Base-by-base conservation (phyloP, 2,888 invertebrate genomes). In the Holacanthella duospinosa region DNA sequence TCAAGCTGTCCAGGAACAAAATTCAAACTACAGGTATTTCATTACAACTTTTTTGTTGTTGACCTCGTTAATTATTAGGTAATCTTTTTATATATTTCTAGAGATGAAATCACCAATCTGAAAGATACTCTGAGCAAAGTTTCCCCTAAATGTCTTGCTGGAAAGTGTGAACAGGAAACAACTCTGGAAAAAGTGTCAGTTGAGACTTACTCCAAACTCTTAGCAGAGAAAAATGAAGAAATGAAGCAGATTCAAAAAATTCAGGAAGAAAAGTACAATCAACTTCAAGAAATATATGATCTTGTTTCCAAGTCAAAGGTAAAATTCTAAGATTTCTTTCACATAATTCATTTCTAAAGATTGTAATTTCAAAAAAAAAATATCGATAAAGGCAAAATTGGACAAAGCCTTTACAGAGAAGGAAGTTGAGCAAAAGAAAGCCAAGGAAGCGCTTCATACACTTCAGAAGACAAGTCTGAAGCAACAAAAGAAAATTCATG, bases 1-100 rank as follows among this genome's bases (percentile, higher is more conserved):
- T 3, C 61, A 66, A 63, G 65, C 68, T 24, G 64, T 69, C 2
- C 70, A 71, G 61, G 62, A 63, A 28, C 70, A 71, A 55, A 71
- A 71, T 62, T 57, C 63, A 29, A 36, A 44, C 1, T 62, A 67
- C 43, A 48, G 66, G n/a, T 63, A 67, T 48, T n/a, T n/a, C n/a
- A n/a, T n/a, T 66, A 70, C 59, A 66, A 55, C 24, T 21, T 55
- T 3, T 16, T 25, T 55, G 55, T n/a, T n/a, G n/a, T n/a, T n/a
- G n/a, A n/a, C n/a, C n/a, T n/a, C n/a, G n/a, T n/a, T n/a, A n/a
- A n/a, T n/a, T n/a, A n/a, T n/a, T n/a, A n/a, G n/a, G n/a, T n/a
- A n/a, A n/a, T n/a, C n/a, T n/a, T n/a, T n/a, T n/a, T 36, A 9
- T 36, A 36, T 36, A 9, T 9, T 36, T 36, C 9, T 16, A 48